Conservation (phyloP, 2,888 invertebrate species). For the Rhagonycha fulva region DNA sequence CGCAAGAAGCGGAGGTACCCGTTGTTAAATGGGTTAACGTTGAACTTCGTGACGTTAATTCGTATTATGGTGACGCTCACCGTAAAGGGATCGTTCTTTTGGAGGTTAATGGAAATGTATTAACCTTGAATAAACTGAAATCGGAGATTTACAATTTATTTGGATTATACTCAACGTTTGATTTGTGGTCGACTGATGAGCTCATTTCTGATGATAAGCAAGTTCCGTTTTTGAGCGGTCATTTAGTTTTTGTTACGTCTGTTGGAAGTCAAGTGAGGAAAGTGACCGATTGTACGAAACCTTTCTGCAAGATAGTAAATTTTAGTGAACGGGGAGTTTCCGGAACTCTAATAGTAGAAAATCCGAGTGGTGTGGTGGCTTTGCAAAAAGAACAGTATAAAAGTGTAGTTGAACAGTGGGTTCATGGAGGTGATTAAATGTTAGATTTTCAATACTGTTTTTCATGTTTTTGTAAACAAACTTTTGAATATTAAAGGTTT, state of each 20-base stretch:
- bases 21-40: conserved; percentile 72
- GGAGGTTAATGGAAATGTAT: conserved; percentile 63
- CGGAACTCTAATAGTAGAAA: conserved; percentile 68
- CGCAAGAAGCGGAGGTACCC: conserved; percentile 53
- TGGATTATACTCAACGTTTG: conserved; percentile 67
- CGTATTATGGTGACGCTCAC: conserved; percentile 60
- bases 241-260: conserved; percentile 57
- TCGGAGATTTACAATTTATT: conserved; percentile 67
- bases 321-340: conserved; percentile 59
- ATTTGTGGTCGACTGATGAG: conserved; percentile 58
- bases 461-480: too few species aligned
- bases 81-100: conserved; percentile 71
- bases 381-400: conserved; percentile 3
- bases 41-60: conserved; percentile 62
- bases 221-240: conserved; percentile 54
- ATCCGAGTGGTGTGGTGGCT: conserved; percentile 60
- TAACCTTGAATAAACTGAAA: conserved; percentile 61
- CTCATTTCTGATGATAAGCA: conserved; percentile 49
- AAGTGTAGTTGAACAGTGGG: conserved; percentile 5
- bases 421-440: background rate
- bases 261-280: conserved; percentile 31
- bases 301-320: conserved; percentile 68
- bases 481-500: too few species aligned
- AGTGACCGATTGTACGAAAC: conserved; percentile 42
- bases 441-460: background rate